These are phyloP conservation scores for Clarias batrachus DNA, from an alignment of 2,113 vertebrate genomes.

Conservation along the genomic window DNA sequence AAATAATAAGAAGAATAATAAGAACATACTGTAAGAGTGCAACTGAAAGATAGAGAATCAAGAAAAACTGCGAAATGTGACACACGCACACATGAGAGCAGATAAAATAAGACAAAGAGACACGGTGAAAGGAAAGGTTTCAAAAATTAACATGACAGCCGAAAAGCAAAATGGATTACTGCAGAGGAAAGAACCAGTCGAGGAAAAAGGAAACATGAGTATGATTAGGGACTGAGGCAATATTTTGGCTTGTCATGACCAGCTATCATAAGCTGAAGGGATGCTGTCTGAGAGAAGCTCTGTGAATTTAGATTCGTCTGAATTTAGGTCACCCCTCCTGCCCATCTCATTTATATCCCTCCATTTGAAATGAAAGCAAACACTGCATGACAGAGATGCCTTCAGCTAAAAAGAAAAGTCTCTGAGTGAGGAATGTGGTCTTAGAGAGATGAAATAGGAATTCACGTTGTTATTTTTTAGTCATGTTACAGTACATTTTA, in stretches of 20 bases:
- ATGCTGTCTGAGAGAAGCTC: constrained; percentile 12
- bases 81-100: background rate
- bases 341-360: constrained; percentile 23
- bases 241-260: background rate
- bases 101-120: background rate
- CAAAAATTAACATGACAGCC: background rate
- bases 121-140: background rate
- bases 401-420: background rate
- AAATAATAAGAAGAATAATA: too few species aligned
- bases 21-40: background rate
- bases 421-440: background rate
- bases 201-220: background rate
- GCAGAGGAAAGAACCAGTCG: background rate
- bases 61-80: background rate
- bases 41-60: background rate
- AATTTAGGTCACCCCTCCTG: constrained; percentile 51
- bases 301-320: constrained; percentile 38
- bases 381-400: constrained; percentile 8
- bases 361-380: constrained; percentile 37
- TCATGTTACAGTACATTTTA: background rate
- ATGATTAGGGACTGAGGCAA: background rate
- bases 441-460: background rate
- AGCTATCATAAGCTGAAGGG: constrained; percentile 2
- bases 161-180: background rate
- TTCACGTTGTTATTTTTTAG: background rate